phyloP scores from a whole-genome alignment of 1,140 invertebrate species.

The Branchinecta lynchi region DNA sequence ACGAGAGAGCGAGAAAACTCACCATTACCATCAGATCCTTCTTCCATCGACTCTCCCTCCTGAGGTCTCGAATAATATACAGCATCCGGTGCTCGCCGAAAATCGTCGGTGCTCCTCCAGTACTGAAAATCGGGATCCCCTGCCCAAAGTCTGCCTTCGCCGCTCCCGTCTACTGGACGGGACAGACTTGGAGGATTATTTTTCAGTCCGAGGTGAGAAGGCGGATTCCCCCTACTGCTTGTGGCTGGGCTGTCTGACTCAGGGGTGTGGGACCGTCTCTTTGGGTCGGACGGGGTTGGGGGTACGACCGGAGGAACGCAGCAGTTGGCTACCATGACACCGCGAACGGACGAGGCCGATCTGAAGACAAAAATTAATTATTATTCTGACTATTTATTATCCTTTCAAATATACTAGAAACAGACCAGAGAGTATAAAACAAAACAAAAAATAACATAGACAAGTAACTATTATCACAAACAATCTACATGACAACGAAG shows the following conservation, averaged over 20 bases:
- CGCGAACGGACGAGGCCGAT: constrained; percentile 60
- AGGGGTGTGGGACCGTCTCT: background rate
- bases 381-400: too few relatives aligned
- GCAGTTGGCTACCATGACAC: constrained; percentile 56
- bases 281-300: background rate
- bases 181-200: background rate
- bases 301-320: background rate
- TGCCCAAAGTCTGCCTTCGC: background rate
- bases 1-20: too few relatives aligned
- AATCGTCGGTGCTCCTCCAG: background rate
- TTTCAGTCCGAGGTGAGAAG: background rate
- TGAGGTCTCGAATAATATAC: too few relatives aligned
- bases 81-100: too few relatives aligned
- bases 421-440: too few relatives aligned
- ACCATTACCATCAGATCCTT: too few relatives aligned
- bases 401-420: too few relatives aligned
- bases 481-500: too few relatives aligned
- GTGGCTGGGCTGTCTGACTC: background rate
- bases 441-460: too few relatives aligned
- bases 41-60: too few relatives aligned
- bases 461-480: too few relatives aligned
- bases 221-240: background rate
- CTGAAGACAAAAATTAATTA: background rate
- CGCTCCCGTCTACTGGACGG: background rate
- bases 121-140: constrained; percentile 7